phyloP scores from a whole-genome alignment of 2,113 vertebrate species.

The Channa argus region DNA sequence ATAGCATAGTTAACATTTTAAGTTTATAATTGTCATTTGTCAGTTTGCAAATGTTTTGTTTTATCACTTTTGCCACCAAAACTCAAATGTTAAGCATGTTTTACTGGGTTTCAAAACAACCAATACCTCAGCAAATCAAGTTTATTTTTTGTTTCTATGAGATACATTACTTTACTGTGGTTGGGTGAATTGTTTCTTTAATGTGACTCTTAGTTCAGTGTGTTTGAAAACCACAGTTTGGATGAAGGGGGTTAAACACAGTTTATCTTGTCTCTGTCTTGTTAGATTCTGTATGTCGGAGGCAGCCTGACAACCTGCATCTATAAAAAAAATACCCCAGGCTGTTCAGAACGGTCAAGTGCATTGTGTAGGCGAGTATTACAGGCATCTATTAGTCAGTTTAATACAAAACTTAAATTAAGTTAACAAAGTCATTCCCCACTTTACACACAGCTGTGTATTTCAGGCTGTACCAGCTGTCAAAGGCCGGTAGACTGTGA shows the following conservation, averaged over 20 bases:
- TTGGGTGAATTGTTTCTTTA: not conserved
- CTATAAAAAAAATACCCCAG: slow-evolving; percentile 93
- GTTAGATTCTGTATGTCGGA: too few species aligned
- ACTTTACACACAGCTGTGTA: not conserved
- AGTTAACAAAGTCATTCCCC: not conserved
- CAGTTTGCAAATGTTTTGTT: too few species aligned
- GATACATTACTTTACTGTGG: not conserved
- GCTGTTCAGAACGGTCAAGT: slow-evolving; percentile 93
- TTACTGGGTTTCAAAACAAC: too few species aligned
- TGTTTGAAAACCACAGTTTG: slow-evolving; percentile 79
- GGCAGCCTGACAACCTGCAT: slow-evolving; percentile 97
- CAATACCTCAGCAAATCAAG: too few species aligned
- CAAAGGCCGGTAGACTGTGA: slow-evolving; percentile 90
- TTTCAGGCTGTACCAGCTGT: slow-evolving; percentile 91
- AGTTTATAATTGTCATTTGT: too few species aligned
- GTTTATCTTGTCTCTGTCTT: too few species aligned
- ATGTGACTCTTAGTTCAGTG: not conserved
- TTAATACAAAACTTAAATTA: not conserved
- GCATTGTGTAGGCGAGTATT: slow-evolving; percentile 96
- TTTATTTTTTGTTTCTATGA: too few species aligned
- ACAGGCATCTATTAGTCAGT: slow-evolving; percentile 93
- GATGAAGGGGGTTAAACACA: too few species aligned
- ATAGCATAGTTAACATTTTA: too few species aligned
- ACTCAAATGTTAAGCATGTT: too few species aligned
- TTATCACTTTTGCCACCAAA: too few species aligned